A percentile compares a stretch with the other conserved stretches of the same genome.
Evolutionary conservation across 2,113 vertebrate genomes (phyloP).

Genomic region (Oreochromis spilurus): DNA sequence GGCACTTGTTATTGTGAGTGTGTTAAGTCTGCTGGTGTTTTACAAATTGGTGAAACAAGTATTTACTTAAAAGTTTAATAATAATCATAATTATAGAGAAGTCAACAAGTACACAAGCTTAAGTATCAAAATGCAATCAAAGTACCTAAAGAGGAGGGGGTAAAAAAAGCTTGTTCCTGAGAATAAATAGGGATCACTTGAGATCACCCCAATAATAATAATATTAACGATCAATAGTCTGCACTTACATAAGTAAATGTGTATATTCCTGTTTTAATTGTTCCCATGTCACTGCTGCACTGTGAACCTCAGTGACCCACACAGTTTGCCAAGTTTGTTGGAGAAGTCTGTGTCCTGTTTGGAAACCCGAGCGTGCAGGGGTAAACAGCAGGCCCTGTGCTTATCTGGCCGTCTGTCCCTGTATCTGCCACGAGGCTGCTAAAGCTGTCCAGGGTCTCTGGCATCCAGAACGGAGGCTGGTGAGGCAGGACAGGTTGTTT

Average conservation of each 20-base stretch:
- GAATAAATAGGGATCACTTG: neutral
- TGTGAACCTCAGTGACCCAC: neutral
- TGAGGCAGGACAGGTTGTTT: neutral
- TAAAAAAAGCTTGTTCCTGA: neutral
- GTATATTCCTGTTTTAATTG: neutral
- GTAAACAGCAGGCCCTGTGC: constrained; percentile 18
- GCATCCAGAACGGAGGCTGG: neutral
- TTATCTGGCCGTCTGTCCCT: neutral
- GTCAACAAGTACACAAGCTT: neutral
- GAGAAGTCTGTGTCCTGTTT: constrained; percentile 6
- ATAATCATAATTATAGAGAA: neutral
- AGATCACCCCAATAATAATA: neutral
- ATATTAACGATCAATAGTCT: too few relatives aligned
- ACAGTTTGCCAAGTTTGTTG: neutral
- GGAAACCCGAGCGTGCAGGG: constrained; percentile 2
- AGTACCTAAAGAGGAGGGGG: neutral
- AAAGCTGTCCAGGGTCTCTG: neutral
- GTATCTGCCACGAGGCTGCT: neutral
- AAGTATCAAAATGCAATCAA: neutral
- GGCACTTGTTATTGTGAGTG: neutral
- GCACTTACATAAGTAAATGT: neutral
- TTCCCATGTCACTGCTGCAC: neutral
- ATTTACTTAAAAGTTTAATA: neutral
- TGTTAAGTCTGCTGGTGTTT: neutral
- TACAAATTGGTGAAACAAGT: neutral